Evolutionary conservation across 2,797 vertebrate species (phyloP), one percentile per base, ranked within the genome.

Genomic region (Hemibagrus guttatus): DNA sequence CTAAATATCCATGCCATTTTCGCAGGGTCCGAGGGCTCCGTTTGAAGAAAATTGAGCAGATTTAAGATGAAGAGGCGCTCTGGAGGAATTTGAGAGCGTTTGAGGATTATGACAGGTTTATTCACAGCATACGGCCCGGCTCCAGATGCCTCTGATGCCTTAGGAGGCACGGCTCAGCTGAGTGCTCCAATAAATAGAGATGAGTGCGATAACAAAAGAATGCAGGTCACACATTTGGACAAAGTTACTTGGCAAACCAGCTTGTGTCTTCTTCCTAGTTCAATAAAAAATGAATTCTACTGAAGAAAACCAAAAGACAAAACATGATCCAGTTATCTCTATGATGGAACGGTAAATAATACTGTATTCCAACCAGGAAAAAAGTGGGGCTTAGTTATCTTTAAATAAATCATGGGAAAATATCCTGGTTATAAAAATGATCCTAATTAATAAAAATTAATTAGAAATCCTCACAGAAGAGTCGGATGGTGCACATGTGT

Each of bases 31-130:
- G 39, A 64, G 85, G 86, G 88, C 75, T 46, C 72, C 5, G 89
- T 95, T 94, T 95, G 94, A 95, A 93, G 93, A 90, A 91, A 91
- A 92, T 89, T 88, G 91, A 90, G 90, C 35, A 88, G 91, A 88
- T 89, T 81, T 84, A 82, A 89, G 92, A 92, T 90, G 91, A 90
- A 90, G 92, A 90, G 68, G 59, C 86, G 86, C 91, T 93, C 87
- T 56, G 84, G 88, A 89, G 90, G 91, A 93, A 89, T 92, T 68
- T 21, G 86, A 88, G 90, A 89, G 87, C 78, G 92, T 95, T 94
- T 95, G 94, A 94, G 93, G 94, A 95, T 95, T 94, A 94, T 84
- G 87, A 86, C 16, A 90, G 91, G 92, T 87, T 90, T 91, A 88
- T 92, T 91, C 92, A 90, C 90, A 91, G 92, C 69, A 23, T 84